Conservation (phyloP, 1,140 invertebrate genomes). For the Lordiphosa mommai region DNA sequence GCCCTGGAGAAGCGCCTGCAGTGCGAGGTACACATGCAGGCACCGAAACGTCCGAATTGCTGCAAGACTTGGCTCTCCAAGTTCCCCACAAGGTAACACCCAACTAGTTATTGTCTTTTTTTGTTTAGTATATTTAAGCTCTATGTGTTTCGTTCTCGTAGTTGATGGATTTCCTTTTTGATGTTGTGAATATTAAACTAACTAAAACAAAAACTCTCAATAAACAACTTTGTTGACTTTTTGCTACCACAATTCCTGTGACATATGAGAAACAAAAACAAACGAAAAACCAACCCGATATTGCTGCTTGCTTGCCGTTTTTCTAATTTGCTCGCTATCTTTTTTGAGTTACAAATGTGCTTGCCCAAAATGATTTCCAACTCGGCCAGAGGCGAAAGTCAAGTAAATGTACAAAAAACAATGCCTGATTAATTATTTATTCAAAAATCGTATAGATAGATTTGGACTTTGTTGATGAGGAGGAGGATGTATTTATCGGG, state of each 20-base stretch:
- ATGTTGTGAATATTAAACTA: conserved; percentile 77
- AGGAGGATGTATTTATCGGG: no score
- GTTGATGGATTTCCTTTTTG: conserved; percentile 79
- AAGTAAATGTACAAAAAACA: conserved; percentile 34
- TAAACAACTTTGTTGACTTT: conserved; percentile 8
- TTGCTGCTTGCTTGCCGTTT: conserved; percentile 67
- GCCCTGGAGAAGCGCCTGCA: conserved; percentile 91
- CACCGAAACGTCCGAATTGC: conserved; percentile 87
- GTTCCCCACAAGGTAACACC: conserved; percentile 84
- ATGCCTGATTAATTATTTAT: no score
- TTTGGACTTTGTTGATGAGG: no score
- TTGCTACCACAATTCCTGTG: conserved; percentile 22
- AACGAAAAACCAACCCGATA: conserved; percentile 54
- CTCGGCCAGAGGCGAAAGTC: conserved; percentile 25
- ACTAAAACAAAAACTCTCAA: conserved; percentile 29
- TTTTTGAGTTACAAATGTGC: conserved; percentile 42
- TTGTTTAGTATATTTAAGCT: conserved; percentile 31
- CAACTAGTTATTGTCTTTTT: not conserved
- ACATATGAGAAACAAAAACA: conserved; percentile 25
- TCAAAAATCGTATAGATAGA: no score
- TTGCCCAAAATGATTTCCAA: conserved; percentile 48
- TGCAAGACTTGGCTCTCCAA: conserved; percentile 96
- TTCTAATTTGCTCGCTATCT: conserved; percentile 63
- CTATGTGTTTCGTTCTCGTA: conserved; percentile 54
- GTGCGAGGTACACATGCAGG: conserved; percentile 89